phyloP scores from a whole-genome alignment of 2,113 vertebrate genomes.

The Neoarius graeffei region DNA sequence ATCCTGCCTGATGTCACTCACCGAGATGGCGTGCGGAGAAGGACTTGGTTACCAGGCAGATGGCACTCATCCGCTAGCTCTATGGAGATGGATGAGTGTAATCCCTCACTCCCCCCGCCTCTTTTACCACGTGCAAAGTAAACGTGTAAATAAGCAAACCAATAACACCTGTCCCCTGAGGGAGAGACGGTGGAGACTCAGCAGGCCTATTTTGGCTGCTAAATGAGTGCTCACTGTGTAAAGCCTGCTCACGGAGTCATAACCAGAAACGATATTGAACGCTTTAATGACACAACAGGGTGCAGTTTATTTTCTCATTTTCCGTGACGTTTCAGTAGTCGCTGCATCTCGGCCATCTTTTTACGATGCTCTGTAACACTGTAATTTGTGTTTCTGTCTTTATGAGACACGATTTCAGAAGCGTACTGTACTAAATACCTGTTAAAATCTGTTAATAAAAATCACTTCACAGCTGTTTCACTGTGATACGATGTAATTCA shows the following conservation, averaged over 20 bases:
- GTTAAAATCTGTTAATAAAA: not conserved
- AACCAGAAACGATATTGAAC: not conserved
- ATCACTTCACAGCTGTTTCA: not conserved
- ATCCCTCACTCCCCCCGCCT: constrained; percentile 31
- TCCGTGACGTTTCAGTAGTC: not conserved
- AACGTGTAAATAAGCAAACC: constrained; percentile 55
- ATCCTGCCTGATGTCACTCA: constrained; percentile 37
- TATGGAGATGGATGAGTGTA: constrained; percentile 34
- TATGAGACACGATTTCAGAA: not conserved
- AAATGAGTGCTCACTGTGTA: constrained; percentile 35
- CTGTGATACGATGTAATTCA: not conserved
- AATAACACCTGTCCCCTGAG: constrained; percentile 52
- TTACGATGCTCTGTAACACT: not conserved
- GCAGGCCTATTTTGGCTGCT: constrained; percentile 38
- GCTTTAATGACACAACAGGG: constrained; percentile 1
- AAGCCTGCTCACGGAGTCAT: not conserved
- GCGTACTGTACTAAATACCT: not conserved
- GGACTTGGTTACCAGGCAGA: constrained; percentile 56
- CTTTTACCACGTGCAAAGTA: constrained; percentile 43
- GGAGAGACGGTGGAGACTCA: constrained; percentile 31
- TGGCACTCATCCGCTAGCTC: constrained; percentile 47
- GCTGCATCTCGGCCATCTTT: not conserved
- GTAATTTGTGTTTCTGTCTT: not conserved
- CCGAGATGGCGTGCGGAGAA: constrained; percentile 41
- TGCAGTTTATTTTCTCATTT: not conserved